Percentiles rank a stretch among this genome's conserved stretches.
Conservation (phyloP, 2,888 invertebrate genomes). For the Machimus rusticus region DNA sequence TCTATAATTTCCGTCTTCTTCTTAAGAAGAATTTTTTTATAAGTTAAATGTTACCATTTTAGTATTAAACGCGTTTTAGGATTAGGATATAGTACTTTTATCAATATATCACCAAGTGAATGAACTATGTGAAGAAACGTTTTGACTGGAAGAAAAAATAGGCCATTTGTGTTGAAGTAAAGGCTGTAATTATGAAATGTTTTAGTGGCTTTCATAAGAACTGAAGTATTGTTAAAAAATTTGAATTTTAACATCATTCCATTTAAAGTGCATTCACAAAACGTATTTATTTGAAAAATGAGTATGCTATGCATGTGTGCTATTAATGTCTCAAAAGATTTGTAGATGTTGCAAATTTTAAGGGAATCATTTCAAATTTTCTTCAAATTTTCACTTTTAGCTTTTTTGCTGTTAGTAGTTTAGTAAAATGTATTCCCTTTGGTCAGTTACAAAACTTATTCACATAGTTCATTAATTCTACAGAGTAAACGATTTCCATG, state of each 20-base stretch:
- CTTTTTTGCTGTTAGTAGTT: background rate
- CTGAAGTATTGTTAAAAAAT: background rate
- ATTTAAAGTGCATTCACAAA: background rate
- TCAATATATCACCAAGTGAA: background rate
- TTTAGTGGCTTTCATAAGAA: background rate
- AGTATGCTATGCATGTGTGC: background rate
- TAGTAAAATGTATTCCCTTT: background rate
- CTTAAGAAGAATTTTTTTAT: background rate
- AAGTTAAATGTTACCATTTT: slow-evolving; percentile 47
- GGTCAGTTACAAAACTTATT: background rate
- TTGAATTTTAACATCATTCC: background rate
- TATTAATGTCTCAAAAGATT: background rate
- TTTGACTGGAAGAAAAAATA: background rate
- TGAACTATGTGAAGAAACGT: slow-evolving; percentile 14
- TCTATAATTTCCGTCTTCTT: slow-evolving; percentile 39
- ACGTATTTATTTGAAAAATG: background rate
- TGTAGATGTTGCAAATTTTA: background rate
- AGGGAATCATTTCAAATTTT: background rate
- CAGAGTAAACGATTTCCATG: slow-evolving; percentile 1
- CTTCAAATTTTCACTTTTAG: background rate
- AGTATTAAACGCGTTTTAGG: slow-evolving; percentile 47
- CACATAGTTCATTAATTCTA: slow-evolving; percentile 14
- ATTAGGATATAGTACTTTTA: slow-evolving; percentile 6
- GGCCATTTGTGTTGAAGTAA: background rate
- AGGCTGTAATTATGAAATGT: background rate